Percentiles rank a stretch among this genome's conserved stretches.
phyloP scores from a whole-genome alignment of 2,113 vertebrate species.

The Eleginops maclovinus region DNA sequence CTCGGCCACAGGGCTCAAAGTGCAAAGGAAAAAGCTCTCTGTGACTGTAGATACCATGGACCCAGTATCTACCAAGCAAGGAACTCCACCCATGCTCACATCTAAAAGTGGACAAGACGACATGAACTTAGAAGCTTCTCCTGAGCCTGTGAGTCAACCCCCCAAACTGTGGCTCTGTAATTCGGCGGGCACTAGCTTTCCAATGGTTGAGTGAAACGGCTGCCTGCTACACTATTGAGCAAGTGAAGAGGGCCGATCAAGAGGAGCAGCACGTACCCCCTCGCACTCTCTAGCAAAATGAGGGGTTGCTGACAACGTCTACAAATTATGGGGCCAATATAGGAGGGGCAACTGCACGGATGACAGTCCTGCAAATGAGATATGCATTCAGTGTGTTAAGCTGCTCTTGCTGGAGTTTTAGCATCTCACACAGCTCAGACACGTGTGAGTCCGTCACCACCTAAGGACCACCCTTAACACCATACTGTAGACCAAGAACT shows the following conservation, averaged over 20 bases:
- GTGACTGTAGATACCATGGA: background rate
- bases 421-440: background rate
- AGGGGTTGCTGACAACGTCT: background rate
- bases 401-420: background rate
- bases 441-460: too few relatives aligned
- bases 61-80: background rate
- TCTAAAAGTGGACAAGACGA: background rate
- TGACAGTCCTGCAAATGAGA: background rate
- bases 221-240: background rate
- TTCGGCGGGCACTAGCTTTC: background rate
- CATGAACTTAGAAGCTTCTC: background rate
- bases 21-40: background rate
- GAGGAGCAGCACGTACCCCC: background rate
- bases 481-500: background rate
- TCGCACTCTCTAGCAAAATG: background rate
- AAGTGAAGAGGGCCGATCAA: background rate
- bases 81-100: background rate
- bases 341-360: too few relatives aligned
- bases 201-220: background rate
- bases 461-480: background rate
- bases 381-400: background rate
- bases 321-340: background rate
- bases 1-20: background rate
- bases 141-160: background rate
- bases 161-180: background rate